Base-by-base conservation (phyloP, 2,888 invertebrate genomes). In the Pandemis cinnamomeana region DNA sequence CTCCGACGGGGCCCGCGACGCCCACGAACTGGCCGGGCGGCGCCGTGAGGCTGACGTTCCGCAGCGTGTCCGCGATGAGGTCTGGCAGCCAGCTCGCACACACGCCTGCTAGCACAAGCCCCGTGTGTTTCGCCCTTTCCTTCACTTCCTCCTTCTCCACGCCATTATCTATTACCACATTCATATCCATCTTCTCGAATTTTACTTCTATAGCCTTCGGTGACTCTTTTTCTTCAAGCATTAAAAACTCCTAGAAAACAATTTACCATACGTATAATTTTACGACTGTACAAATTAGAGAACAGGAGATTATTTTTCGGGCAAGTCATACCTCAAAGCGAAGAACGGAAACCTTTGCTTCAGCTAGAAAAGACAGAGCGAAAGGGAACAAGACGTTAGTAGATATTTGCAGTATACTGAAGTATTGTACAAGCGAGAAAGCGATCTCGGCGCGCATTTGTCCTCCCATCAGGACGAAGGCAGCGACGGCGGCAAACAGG, bases 361-460 rank as follows among this genome's bases (percentile, higher is more conserved):
- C 96, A 0, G 96, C 96, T 5, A 95, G 88, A 70, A 93, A 90
- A 1, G 95, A 89, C 55, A 96, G 87, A 5, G 95, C 96, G 86
- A 95, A 83, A 7, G 95, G 96, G 85, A 95, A 95, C 80, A 95
- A 95, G 80, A 96, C 96, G 66, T 96, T 96, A 89, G 96, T 95
- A 5, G 95, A 91, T 20, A 95, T 87, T 86, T 97, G 97, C 51
- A 97, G 89, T 15, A 96, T 95, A 84, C 97, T 97, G 83, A 96
- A 97, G 86, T 97, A 96, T 82, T 97, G 97, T 5, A 97, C 96
- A 82, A 97, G 94, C 0, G 97, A 96, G 87, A 97, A 97, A 0
- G 97, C 96, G 82, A 96, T 95, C 72, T 96, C 96, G 0, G 96
- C 95, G 85, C 95, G 88, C 77, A 92, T 90, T 5, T 87, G 83